Percentiles rank a stretch among this genome's conserved stretches.
phyloP scores from a whole-genome alignment of 2,888 invertebrate genomes.

The Atherix ibis region DNA sequence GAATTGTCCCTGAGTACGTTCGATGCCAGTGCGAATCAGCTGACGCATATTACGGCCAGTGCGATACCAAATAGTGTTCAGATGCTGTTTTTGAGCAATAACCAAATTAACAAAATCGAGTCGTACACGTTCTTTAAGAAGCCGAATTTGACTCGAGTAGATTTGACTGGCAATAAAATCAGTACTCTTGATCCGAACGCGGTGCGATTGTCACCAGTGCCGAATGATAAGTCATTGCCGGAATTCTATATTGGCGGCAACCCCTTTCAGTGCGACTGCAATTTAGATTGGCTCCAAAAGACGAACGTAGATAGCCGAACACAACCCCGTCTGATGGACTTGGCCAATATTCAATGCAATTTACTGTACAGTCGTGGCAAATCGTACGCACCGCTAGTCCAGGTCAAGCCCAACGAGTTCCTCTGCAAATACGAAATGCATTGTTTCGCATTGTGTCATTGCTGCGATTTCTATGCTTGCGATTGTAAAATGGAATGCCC shows the following conservation, averaged over 20 bases:
- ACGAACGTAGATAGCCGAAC: conserved; percentile 74
- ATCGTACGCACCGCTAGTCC: conserved; percentile 67
- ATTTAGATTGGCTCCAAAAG: conserved; percentile 87
- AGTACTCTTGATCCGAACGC: conserved; percentile 81
- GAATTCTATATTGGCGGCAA: conserved; percentile 88
- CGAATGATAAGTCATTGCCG: conserved; percentile 59
- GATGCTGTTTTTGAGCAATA: conserved; percentile 74
- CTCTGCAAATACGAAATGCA: conserved; percentile 84
- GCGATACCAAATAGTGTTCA: conserved; percentile 75
- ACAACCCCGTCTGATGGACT: conserved; percentile 76
- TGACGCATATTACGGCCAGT: conserved; percentile 58
- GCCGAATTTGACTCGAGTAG: conserved; percentile 76
- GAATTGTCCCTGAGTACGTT: conserved; percentile 65
- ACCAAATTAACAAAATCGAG: conserved; percentile 71
- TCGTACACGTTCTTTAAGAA: conserved; percentile 83
- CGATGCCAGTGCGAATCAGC: conserved; percentile 76
- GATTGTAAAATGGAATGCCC: conserved; percentile 97
- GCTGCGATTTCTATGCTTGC: conserved; percentile 93
- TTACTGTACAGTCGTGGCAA: conserved; percentile 71
- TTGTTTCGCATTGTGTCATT: conserved; percentile 87
- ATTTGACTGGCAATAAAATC: conserved; percentile 83
- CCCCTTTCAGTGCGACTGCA: conserved; percentile 88
- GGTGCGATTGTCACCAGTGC: conserved; percentile 63
- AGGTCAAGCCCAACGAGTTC: conserved; percentile 77
- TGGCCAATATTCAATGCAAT: conserved; percentile 78